Evolutionary conservation across 1,140 invertebrate genomes (phyloP).

Genomic region (Neomicropteryx cornuta): DNA sequence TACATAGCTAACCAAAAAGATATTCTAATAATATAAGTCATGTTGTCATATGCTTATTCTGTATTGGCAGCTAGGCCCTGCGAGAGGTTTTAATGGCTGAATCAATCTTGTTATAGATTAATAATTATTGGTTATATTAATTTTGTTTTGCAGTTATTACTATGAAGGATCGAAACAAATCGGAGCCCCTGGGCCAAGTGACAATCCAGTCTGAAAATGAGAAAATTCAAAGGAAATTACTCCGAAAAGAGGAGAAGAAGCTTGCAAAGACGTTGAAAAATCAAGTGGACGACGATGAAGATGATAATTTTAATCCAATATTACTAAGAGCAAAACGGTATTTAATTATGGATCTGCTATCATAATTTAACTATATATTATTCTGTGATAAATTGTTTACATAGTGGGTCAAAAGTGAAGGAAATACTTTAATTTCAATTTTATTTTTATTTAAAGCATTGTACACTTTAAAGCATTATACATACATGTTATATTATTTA

Average conservation of each 20-base stretch:
- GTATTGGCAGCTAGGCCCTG: too few species aligned
- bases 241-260: constrained; percentile 84
- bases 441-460: neutral
- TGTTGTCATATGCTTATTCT: too few species aligned
- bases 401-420: too few species aligned
- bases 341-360: constrained; percentile 7
- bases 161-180: constrained; percentile 61
- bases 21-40: too few species aligned
- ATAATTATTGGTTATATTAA: constrained; percentile 6
- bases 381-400: too few species aligned
- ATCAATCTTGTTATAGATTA: constrained; percentile 1
- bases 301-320: constrained; percentile 26
- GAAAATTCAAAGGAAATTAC: constrained; percentile 66
- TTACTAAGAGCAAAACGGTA: constrained; percentile 20
- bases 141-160: constrained; percentile 21
- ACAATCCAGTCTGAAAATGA: constrained; percentile 78
- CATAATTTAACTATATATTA: constrained; percentile 14
- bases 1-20: too few species aligned
- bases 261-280: constrained; percentile 45
- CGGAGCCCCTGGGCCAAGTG: constrained; percentile 60
- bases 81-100: too few species aligned
- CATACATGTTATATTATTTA: neutral
- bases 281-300: constrained; percentile 39
- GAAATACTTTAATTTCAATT: too few species aligned
- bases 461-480: neutral